A percentile compares a stretch with the other conserved stretches of the same genome.
These are phyloP conservation scores for Vesta saturnalis DNA, from an alignment of 2,888 invertebrate species.

Conservation along the genomic window DNA sequence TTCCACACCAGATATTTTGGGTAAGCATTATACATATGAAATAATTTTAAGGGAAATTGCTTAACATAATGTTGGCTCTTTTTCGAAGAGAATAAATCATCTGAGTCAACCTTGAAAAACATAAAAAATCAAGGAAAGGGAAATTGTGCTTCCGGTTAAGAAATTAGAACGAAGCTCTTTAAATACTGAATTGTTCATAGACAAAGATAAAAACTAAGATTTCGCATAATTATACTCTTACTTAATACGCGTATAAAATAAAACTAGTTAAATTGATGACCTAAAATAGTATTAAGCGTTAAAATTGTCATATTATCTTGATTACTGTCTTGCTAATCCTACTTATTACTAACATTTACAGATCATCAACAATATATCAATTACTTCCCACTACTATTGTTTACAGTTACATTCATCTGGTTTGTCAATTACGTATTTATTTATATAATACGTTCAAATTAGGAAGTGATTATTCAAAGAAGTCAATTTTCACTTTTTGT, in stretches of 20 bases:
- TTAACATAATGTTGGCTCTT: no score
- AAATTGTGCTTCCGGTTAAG: conserved; percentile 2
- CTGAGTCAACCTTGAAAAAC: conserved; percentile 1
- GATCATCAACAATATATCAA: background rate
- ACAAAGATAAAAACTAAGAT: background rate
- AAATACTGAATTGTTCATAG: background rate
- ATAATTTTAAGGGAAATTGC: no score
- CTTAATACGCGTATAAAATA: background rate
- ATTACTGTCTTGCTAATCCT: no score
- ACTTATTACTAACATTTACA: background rate
- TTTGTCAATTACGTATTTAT: background rate
- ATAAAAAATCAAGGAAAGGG: background rate
- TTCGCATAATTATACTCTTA: conserved; percentile 1
- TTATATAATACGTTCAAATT: background rate
- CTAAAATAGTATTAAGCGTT: background rate
- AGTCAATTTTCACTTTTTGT: conserved; percentile 1
- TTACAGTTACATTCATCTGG: conserved; percentile 3
- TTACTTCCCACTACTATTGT: background rate
- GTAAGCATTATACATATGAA: no score
- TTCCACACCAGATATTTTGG: no score
- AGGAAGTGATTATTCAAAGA: background rate
- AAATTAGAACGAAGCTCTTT: conserved; percentile 11
- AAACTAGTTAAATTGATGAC: background rate
- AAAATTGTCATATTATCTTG: background rate
- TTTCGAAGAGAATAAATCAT: no score